phyloP scores from a whole-genome alignment of 1,140 invertebrate species.

The Whitmania pigra region DNA sequence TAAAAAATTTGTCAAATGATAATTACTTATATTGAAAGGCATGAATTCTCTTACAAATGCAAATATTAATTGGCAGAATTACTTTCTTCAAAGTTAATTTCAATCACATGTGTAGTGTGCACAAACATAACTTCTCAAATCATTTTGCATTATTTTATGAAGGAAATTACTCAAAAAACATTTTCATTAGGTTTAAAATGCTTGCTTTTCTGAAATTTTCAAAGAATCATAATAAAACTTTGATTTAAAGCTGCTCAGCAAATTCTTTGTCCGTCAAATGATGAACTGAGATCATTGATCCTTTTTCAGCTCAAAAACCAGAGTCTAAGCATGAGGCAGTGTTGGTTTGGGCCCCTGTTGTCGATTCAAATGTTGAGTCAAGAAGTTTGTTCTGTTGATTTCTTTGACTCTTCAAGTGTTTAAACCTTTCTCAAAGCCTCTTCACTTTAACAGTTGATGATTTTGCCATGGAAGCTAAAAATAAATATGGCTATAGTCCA shows the following conservation, averaged over 20 bases:
- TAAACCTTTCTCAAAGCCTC: neutral
- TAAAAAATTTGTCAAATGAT: no score
- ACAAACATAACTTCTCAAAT: no score
- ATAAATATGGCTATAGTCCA: constrained; percentile 92
- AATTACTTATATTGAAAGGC: no score
- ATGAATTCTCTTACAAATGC: no score
- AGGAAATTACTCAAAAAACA: neutral
- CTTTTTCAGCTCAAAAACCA: constrained; percentile 44
- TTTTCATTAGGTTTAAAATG: neutral
- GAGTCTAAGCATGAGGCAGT: constrained; percentile 63
- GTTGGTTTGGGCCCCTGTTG: constrained; percentile 84
- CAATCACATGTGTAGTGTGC: no score
- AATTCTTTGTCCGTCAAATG: neutral
- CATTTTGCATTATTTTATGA: no score
- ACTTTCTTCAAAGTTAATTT: no score
- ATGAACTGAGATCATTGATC: constrained; percentile 23
- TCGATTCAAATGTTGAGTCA: constrained; percentile 65
- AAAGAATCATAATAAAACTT: neutral
- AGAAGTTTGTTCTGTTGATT: constrained; percentile 21
- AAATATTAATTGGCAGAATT: no score
- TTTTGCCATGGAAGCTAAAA: constrained; percentile 84
- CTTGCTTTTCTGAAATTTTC: neutral
- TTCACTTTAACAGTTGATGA: constrained; percentile 65
- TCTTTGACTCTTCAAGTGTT: constrained; percentile 11
- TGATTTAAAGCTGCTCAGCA: neutral